These are phyloP conservation scores for Saxicola maurus DNA, from an alignment of 2,797 vertebrate species.

Conservation along the genomic window DNA sequence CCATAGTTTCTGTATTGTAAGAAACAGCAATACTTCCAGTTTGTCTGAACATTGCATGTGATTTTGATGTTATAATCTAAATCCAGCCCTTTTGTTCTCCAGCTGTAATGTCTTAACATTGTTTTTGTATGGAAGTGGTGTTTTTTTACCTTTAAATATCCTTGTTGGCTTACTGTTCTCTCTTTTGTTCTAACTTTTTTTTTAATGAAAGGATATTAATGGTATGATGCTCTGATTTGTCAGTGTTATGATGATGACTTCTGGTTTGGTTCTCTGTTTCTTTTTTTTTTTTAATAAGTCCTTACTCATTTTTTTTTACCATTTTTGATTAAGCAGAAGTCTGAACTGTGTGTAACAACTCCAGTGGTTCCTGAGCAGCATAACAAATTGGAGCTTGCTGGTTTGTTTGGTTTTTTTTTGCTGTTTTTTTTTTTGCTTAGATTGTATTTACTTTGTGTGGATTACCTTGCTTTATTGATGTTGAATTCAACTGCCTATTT, in stretches of 20 bases:
- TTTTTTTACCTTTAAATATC: background rate
- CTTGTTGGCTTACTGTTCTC: background rate
- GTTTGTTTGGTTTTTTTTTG: background rate
- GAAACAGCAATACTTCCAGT: background rate
- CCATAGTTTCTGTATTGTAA: background rate
- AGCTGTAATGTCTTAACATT: background rate
- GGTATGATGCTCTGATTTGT: background rate
- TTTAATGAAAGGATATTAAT: background rate
- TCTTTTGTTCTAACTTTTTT: slow-evolving; percentile 17
- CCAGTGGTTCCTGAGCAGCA: background rate
- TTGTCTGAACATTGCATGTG: background rate
- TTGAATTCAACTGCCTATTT: background rate
- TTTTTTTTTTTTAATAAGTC: rapidly evolving
- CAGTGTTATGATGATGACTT: background rate
- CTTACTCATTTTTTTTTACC: background rate
- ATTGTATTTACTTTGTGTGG: background rate
- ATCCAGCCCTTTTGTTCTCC: background rate
- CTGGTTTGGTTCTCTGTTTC: background rate
- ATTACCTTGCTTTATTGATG: background rate
- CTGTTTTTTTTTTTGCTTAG: background rate
- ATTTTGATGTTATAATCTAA: background rate
- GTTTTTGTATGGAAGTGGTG: background rate
- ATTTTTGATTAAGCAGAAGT: background rate
- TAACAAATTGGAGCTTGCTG: background rate
- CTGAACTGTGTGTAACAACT: background rate